Base-by-base conservation (phyloP, 2,888 invertebrate genomes). In the Cotesia congregata region DNA sequence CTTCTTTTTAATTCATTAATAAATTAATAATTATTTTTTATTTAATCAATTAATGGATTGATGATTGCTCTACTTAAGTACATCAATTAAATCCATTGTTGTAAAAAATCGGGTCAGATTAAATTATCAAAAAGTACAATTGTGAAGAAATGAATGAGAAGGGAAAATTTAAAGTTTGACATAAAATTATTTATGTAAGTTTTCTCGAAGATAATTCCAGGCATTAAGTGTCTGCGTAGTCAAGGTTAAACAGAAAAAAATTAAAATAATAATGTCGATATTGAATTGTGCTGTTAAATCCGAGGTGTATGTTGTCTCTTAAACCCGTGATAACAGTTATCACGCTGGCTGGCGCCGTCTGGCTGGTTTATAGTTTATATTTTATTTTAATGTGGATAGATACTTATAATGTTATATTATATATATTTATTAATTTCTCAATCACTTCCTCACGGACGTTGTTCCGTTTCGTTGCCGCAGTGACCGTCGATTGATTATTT, bases 291-390 rank as follows among this genome's bases (percentile, higher is more conserved):
- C 61, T 72, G 60, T 69, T 65, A 40, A 20, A 65, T 70, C 77
- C 77, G 82, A 82, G 81, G 82, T 80, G 75, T 41, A 80, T 81
- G 39, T 50, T 81, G 39, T 50, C 61, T 72, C 61, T 72, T 72
- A 40, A 65, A 65, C 17, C 20, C 61, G 9, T 72, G 86, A 86
- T 86, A 85, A 85, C 78, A 76, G 83, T 84, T 86, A 86, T 86
- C 85, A 74, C 71, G 59, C 79, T 83, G 86, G 59, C 79, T 83
- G 86, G 86, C 86, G 86, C 86, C 86, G 86, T 85, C 85, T 82
- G 80, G 81, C 38, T 78, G 79, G 80, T 82, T 83, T 78, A 7
- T 50, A 50, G 30, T 30, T 30, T 30, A 30, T 30, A 30, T 30
- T 30, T 30, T 30, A 30, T 30, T 30, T 30, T 3, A 30, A 30